phyloP scores from a whole-genome alignment of 2,888 invertebrate species.

The Pristionchus maxplancki region DNA sequence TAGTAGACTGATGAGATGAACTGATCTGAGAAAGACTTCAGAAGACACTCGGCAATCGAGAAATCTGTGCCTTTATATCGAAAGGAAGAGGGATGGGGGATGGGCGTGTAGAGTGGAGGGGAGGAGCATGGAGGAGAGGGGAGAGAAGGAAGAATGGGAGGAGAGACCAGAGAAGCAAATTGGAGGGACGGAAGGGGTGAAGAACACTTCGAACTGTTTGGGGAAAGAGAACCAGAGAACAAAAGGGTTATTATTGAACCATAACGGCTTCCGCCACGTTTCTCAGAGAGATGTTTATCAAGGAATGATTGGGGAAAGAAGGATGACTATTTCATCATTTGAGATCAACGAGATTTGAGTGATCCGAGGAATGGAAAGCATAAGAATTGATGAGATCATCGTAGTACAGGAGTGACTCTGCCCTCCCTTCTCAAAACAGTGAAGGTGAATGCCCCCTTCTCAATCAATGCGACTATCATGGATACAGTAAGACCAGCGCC shows the following conservation, averaged over 20 bases:
- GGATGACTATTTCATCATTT: background rate
- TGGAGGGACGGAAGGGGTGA: background rate
- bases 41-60: background rate
- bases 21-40: conserved; percentile 9
- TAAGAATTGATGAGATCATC: background rate
- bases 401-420: conserved; percentile 32
- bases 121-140: background rate
- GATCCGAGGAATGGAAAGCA: background rate
- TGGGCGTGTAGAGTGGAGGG: conserved; percentile 10
- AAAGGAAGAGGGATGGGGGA: background rate
- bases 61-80: background rate
- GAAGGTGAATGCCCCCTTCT: conserved; percentile 44
- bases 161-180: background rate
- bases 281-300: conserved; percentile 8
- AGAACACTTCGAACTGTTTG: conserved; percentile 28
- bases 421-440: background rate
- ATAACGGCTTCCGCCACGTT: background rate
- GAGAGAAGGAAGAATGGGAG: conserved; percentile 12
- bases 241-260: background rate
- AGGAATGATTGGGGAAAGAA: background rate
- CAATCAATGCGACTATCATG: conserved; percentile 44
- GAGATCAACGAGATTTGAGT: conserved; percentile 16
- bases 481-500: conserved; percentile 84
- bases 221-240: background rate
- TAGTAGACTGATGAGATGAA: background rate